phyloP scores from a whole-genome alignment of 2,113 vertebrate species.

The Sminthopsis crassicaudata region DNA sequence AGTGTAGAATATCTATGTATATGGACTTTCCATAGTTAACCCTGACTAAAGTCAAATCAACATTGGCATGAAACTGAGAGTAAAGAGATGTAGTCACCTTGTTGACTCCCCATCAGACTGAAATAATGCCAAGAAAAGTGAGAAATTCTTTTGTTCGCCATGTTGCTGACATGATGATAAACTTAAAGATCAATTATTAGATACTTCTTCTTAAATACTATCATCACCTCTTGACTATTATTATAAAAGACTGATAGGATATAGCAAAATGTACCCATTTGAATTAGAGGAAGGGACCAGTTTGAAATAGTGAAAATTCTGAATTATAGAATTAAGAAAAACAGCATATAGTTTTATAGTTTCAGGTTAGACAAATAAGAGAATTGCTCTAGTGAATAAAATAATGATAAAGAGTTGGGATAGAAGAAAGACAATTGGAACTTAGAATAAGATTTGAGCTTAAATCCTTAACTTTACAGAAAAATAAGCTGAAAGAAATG shows the following conservation, averaged over 20 bases:
- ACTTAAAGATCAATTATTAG: background rate
- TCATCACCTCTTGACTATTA: too few relatives aligned
- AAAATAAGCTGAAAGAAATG: background rate
- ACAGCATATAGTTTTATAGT: background rate
- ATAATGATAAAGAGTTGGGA: background rate
- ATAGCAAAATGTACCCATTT: background rate
- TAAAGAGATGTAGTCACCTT: background rate
- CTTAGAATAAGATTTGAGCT: background rate
- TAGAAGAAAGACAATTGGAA: background rate
- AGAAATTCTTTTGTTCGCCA: background rate
- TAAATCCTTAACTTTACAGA: background rate
- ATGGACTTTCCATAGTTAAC: background rate
- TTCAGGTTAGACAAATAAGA: background rate
- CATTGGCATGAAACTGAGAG: background rate
- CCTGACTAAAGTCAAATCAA: background rate
- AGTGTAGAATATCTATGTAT: background rate
- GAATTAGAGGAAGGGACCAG: background rate
- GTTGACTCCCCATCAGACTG: background rate
- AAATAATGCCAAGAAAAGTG: background rate
- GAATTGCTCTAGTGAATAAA: background rate
- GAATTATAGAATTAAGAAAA: conserved; percentile 12
- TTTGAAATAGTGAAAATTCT: background rate
- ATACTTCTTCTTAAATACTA: background rate
- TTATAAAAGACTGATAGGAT: background rate
- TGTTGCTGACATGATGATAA: background rate